Evolutionary conservation across 2,797 vertebrate species (phyloP).

Genomic region (Neosilurus hyrtlii): DNA sequence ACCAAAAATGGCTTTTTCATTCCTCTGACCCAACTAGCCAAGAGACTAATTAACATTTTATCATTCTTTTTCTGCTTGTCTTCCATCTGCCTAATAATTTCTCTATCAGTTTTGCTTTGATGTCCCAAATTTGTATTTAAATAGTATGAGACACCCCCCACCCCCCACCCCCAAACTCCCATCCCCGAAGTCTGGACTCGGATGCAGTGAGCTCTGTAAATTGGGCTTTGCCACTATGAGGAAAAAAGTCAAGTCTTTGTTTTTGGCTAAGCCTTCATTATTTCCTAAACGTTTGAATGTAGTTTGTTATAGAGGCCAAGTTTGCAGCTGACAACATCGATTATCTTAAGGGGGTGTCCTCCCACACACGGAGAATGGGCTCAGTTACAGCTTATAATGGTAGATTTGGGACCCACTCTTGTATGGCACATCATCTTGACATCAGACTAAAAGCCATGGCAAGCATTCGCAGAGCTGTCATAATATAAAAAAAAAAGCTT

Average conservation of each 20-base stretch:
- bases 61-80: constrained; percentile 83
- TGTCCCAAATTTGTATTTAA: constrained; percentile 97
- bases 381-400: constrained; percentile 6
- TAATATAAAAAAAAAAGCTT: background rate
- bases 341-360: constrained; percentile 47
- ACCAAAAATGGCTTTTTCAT: constrained; percentile 89
- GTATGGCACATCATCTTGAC: constrained; percentile 20
- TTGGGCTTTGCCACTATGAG: constrained; percentile 11
- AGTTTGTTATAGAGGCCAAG: constrained; percentile 31
- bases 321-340: constrained; percentile 25
- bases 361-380: constrained; percentile 35
- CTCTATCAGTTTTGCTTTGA: constrained; percentile 86
- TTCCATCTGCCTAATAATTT: constrained; percentile 73
- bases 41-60: constrained; percentile 96
- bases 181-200: constrained; percentile 62
- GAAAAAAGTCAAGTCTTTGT: constrained; percentile 11
- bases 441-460: constrained; percentile 15
- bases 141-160: constrained; percentile 93
- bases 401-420: constrained; percentile 25
- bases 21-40: constrained; percentile 77
- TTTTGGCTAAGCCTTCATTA: constrained; percentile 32
- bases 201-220: constrained; percentile 28
- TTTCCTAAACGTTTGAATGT: constrained; percentile 48
- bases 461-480: constrained; percentile 7
- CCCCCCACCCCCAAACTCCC: constrained; percentile 76